These are phyloP conservation scores for Drosophila ficusphila DNA, from an alignment of 1,140 invertebrate species.

Conservation along the genomic window DNA sequence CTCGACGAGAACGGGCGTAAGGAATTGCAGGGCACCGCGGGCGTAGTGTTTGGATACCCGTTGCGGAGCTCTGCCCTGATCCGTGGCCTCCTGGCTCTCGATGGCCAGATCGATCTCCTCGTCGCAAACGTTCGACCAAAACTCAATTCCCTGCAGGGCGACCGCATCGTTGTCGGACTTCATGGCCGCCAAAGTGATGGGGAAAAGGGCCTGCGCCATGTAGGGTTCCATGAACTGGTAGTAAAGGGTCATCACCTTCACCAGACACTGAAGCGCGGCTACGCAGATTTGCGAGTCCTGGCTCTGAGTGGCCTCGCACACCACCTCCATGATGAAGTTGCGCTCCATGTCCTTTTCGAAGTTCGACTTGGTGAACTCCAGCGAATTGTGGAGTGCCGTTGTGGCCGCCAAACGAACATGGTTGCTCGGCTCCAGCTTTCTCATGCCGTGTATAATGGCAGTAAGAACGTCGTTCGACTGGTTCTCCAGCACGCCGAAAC, in stretches of 20 bases:
- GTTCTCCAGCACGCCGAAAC: slow-evolving; percentile 94
- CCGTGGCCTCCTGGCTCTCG: slow-evolving; percentile 96
- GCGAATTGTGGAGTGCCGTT: slow-evolving; percentile 97
- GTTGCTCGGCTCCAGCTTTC: slow-evolving; percentile 91
- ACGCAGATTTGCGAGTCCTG: slow-evolving; percentile 95
- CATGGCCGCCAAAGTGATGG: slow-evolving; percentile 99
- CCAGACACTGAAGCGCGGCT: slow-evolving; percentile 98
- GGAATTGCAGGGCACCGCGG: slow-evolving; percentile 96
- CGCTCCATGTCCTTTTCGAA: slow-evolving; percentile 98
- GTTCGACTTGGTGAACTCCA: slow-evolving; percentile 99
- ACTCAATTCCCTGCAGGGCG: slow-evolving; percentile 99
- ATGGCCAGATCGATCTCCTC: slow-evolving; percentile 99
- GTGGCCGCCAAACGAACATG: slow-evolving; percentile 97
- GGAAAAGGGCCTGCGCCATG: slow-evolving; percentile 99
- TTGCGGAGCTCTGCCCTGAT: slow-evolving; percentile 95
- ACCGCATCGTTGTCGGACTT: slow-evolving; percentile 98
- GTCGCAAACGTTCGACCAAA: slow-evolving; percentile 99
- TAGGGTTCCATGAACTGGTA: slow-evolving; percentile 99
- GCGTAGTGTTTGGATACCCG: slow-evolving; percentile 97
- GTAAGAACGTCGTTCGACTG: slow-evolving; percentile 99
- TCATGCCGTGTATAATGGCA: slow-evolving; percentile 99
- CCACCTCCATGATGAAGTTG: slow-evolving; percentile 99
- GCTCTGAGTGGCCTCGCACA: slow-evolving; percentile 96
- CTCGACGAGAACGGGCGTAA: slow-evolving; percentile 97
- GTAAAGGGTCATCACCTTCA: slow-evolving; percentile 99